Evolutionary conservation across 2,113 vertebrate species (phyloP).

Genomic region (Hemiscyllium ocellatum): DNA sequence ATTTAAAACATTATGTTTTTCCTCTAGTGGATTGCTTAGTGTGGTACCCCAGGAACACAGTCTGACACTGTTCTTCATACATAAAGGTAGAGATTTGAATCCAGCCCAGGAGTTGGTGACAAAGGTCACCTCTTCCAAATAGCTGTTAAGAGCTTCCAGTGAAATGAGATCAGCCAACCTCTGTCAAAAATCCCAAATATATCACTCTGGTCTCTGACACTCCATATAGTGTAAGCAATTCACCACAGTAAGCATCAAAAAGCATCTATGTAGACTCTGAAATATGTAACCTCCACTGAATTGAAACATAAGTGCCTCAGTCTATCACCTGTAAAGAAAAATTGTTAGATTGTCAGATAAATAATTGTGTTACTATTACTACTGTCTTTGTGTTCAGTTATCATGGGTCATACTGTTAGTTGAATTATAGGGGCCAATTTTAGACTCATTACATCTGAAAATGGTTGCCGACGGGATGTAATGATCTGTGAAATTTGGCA

Average conservation of each 20-base stretch:
- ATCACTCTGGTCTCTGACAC: slow-evolving; percentile 28
- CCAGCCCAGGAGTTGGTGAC: slow-evolving; percentile 25
- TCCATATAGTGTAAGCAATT: slow-evolving; percentile 6
- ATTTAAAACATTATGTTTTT: slow-evolving; percentile 5
- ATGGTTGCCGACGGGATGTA: slow-evolving; percentile 29
- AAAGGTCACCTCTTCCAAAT: slow-evolving; percentile 22
- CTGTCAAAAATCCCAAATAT: slow-evolving; percentile 19
- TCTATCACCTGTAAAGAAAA: slow-evolving; percentile 26
- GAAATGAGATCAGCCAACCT: slow-evolving; percentile 28
- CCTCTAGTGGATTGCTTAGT: neutral
- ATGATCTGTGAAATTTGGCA: slow-evolving; percentile 34
- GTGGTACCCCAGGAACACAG: slow-evolving; percentile 7
- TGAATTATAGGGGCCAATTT: slow-evolving; percentile 15
- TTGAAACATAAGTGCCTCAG: slow-evolving; percentile 29
- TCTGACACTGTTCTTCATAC: slow-evolving; percentile 13
- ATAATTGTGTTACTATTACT: slow-evolving; percentile 16
- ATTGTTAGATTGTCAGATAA: slow-evolving; percentile 31
- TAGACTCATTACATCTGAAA: slow-evolving; percentile 27
- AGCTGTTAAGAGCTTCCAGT: slow-evolving; percentile 14
- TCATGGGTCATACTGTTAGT: neutral
- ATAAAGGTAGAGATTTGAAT: slow-evolving; percentile 7
- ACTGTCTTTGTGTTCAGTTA: slow-evolving; percentile 29
- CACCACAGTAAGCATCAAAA: slow-evolving; percentile 2
- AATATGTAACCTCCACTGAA: neutral
- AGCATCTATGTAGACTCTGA: neutral